phyloP scores from a whole-genome alignment of 2,888 invertebrate species.

The Lymantria dispar region DNA sequence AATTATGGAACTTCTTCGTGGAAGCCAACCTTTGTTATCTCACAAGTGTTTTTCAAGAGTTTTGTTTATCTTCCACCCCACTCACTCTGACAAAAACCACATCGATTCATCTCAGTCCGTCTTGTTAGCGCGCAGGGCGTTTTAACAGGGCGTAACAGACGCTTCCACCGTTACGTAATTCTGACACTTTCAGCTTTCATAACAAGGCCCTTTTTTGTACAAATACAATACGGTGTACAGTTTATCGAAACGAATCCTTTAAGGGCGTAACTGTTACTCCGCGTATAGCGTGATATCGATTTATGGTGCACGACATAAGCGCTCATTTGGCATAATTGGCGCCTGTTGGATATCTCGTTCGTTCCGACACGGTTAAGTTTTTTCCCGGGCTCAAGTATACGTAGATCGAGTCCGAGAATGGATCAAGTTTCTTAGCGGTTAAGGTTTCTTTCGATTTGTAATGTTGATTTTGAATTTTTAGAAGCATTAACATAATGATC shows the following conservation, averaged over 20 bases:
- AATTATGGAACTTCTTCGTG: constrained; percentile 82
- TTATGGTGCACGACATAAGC: constrained; percentile 74
- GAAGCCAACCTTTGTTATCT: constrained; percentile 81
- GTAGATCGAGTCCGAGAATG: constrained; percentile 42
- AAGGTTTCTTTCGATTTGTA: constrained; percentile 55
- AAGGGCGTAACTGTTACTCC: constrained; percentile 72
- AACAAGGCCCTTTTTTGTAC: constrained; percentile 77
- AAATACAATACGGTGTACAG: constrained; percentile 54
- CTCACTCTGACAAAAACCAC: constrained; percentile 51
- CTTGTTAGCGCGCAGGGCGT: constrained; percentile 76
- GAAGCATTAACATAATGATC: constrained; percentile 77
- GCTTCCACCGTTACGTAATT: constrained; percentile 77
- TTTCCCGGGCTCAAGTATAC: constrained; percentile 48
- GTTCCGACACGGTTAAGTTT: constrained; percentile 62
- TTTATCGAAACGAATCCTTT: constrained; percentile 62
- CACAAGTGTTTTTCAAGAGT: constrained; percentile 82
- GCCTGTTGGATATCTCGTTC: constrained; percentile 65
- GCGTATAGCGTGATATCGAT: constrained; percentile 71
- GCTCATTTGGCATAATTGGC: constrained; percentile 77
- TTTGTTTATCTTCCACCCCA: constrained; percentile 68
- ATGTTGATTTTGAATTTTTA: constrained; percentile 50
- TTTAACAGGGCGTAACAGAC: constrained; percentile 77
- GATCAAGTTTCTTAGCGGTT: constrained; percentile 42
- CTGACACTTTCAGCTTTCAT: constrained; percentile 77
- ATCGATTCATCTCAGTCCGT: constrained; percentile 66